Evolutionary conservation across 2,113 vertebrate species (phyloP), one percentile per base, ranked within the genome.

Genomic region (Vicugna pacos): DNA sequence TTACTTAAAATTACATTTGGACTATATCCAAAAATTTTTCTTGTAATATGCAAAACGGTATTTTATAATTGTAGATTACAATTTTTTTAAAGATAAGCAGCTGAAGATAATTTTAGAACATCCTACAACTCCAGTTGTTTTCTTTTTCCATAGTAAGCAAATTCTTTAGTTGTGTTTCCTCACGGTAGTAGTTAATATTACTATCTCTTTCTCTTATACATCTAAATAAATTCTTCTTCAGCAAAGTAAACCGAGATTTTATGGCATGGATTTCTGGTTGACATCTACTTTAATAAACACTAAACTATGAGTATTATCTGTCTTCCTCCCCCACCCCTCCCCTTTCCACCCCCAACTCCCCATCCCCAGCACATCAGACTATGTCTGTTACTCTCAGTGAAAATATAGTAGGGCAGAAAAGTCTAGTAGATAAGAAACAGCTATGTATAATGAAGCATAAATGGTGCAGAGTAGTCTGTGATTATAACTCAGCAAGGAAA

Each of bases 1-100:
- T 50, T 75, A 65, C 82, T 94, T 94, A 72, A 95, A 97, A 89
- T 96, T 76, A 28, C 76, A 82, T 84, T 92, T 92, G 94, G 62
- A 77, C 46, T 89, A 28, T 89, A 67, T 92, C 50, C 76, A 93
- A 46, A 93, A 83, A 32, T 16, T 75, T 91, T 80, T 86, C 69
- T 79, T 85, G 38, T n/a, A 89, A 64, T 79, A 86, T 79, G 42
- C 72, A 90, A 85, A 96, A 64, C 28, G 95, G 73, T 89, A 64
- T 58, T 77, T 96, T 86, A 75, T 7, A 58, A 46, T 50, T 73
- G 2, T 79, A 79, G n/a, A 46, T 76, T 81, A 50, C 8, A 42
- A 69, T 65, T 96, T 26, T 85, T 85, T 89, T 83, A 69, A 38
- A 94, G 84, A 81, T 89, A 70, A 87, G 83, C 42, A 80, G 11